Evolutionary conservation across 2,797 vertebrate genomes (phyloP).

Genomic region (Cottoperca gobio): DNA sequence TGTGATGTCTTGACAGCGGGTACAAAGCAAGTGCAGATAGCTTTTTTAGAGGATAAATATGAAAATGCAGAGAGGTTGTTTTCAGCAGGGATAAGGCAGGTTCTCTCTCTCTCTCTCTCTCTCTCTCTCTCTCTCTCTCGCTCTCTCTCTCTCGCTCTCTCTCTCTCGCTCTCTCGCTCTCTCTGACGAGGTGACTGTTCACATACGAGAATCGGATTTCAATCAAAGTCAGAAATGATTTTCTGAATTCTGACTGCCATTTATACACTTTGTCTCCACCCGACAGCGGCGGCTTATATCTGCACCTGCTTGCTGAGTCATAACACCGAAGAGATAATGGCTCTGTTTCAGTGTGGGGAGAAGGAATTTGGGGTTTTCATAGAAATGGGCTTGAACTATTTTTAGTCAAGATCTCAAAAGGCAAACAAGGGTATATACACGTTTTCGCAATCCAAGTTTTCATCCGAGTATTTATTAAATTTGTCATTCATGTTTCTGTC

Average conservation of each 20-base stretch:
- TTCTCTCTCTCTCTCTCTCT: constrained; percentile 50
- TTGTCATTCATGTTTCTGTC: constrained; percentile 12
- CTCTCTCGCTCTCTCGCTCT: constrained; percentile 43
- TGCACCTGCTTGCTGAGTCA: constrained; percentile 60
- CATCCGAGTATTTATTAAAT: constrained; percentile 2
- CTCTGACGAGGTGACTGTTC: constrained; percentile 49
- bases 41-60: constrained; percentile 67
- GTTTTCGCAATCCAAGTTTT: background rate
- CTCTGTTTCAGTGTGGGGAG: constrained; percentile 42
- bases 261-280: constrained; percentile 65
- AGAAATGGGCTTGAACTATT: constrained; percentile 21
- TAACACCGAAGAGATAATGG: constrained; percentile 56
- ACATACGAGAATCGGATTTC: constrained; percentile 68
- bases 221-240: constrained; percentile 75
- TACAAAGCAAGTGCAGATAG: constrained; percentile 61
- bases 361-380: constrained; percentile 45
- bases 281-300: constrained; percentile 60
- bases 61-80: constrained; percentile 67
- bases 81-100: constrained; percentile 52
- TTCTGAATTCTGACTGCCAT: constrained; percentile 65
- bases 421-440: background rate
- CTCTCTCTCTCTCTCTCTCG: constrained; percentile 48
- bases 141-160: constrained; percentile 42
- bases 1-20: constrained; percentile 66
- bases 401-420: constrained; percentile 13